Evolutionary conservation across 2,797 vertebrate genomes (phyloP), one percentile per base, ranked within the genome.

Genomic region (Typhlichthys eigenmanni): DNA sequence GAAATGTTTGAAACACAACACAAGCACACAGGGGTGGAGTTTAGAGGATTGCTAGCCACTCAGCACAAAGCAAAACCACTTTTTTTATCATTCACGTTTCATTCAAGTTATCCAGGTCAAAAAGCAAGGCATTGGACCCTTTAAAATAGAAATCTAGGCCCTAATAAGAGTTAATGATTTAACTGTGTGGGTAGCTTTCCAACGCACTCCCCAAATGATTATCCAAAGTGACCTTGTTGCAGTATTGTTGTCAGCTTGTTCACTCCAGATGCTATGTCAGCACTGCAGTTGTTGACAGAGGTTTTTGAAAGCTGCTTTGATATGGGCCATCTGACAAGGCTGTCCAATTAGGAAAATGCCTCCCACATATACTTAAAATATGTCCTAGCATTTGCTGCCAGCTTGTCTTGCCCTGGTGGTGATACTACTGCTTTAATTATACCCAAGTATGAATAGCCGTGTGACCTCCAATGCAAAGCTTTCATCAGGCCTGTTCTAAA

Each of bases 261-360:
- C 64, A 0, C 69, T 85, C 85, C 85, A 89, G 90, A 88, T 92
- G 88, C 80, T 49, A 29, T 50, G 69, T 85, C 78, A 76, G 80
- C 74, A 16, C 29, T 75, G 71, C 87, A 87, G 90, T 84, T 88
- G 90, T 88, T 81, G 68, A 78, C 90, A 89, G 90, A 80, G 85
- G 83, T 89, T 91, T 29, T 77, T 75, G 58, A 64, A 75, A 72
- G 70, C 80, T 49, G 76, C 75, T 72, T 83, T 85, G 81, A 81
- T 64, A 66, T 69, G 53, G 66, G 76, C 90, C 87, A 86, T 89
- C 90, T 90, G 89, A 92, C 85, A 58, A 16, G 16, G 58, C 75
- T 0, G 71, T 88, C 72, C 84, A 92, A 91, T 92, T 88, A 91
- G 77, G 78, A 69, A 79, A 88, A 90, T 91, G 87, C 88, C 84